Evolutionary conservation across 2,113 vertebrate genomes (phyloP), one percentile per base, ranked within the genome.

Genomic region (Holacanthus passer): DNA sequence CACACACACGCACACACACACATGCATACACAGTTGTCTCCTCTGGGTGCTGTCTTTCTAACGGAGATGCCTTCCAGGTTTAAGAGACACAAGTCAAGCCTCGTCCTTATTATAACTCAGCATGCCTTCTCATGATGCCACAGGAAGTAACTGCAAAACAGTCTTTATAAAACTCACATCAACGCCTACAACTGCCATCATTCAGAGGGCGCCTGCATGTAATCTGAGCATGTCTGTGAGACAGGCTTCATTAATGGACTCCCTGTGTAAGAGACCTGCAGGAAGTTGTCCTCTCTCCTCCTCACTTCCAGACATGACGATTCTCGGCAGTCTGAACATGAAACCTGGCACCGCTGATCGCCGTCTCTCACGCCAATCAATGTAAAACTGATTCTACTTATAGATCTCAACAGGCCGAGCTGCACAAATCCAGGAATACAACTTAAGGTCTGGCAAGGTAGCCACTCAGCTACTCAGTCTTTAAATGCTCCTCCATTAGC

Each of bases 381-480:
- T 94, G 74, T 85, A 85, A 94, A 94, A 85, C 82, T 20, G 77
- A 79, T 92, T 86, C 43, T 24, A 14, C 75, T 70, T 76, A 84
- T 81, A 67, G 88, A 78, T 85, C 72, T 72, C 27, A 29, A 83
- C 52, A 55, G 68, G 53, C 63, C 58, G 10, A 76, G 76, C 64
- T 41, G 37, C 77, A 81, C 74, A 75, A 12, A 78, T 82, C 67
- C 87, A 82, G 86, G 78, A 88, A 89, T 22, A 73, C 64, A 78
- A 84, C 67, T 87, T n/a, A 82, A 56, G 56, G 64, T 73, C 65
- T 32, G 62, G 82, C 74, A 73, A 29, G 77, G 69, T 19, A 67
- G 70, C 78, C 81, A 82, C 83, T 86, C 83, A 75, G 64, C 78
- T 73, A 79, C 84, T 82, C 14, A 22, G 11, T 32, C 64, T 75